Percentiles rank a stretch among this genome's conserved stretches.
phyloP scores from a whole-genome alignment of 2,888 invertebrate genomes.

The Ophion obscuratus region DNA sequence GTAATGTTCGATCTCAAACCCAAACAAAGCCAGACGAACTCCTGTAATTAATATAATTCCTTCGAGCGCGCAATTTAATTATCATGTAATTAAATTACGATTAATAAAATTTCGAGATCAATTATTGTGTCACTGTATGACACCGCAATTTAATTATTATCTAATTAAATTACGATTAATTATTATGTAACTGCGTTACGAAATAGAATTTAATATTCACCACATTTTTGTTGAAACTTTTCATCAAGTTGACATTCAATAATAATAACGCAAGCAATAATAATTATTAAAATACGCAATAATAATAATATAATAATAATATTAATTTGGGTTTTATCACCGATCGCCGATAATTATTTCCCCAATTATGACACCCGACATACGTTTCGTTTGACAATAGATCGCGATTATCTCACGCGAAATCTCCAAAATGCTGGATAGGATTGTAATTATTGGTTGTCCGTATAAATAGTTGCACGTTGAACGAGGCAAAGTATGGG shows the following conservation, averaged over 20 bases:
- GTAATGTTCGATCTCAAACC: no score
- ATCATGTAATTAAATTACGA: neutral
- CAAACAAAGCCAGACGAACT: no score
- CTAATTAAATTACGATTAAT: no score
- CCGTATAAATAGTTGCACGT: constrained; percentile 31
- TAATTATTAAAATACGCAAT: neutral
- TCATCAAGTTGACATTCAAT: no score
- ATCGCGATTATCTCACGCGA: neutral
- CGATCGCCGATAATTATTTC: neutral
- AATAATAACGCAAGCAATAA: no score
- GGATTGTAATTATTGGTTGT: constrained; percentile 21
- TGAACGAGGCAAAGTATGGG: constrained; percentile 7
- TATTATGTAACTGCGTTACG: neutral
- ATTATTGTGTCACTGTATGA: neutral
- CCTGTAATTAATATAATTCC: neutral
- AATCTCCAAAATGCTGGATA: neutral
- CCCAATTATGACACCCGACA: no score
- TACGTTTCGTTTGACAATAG: neutral
- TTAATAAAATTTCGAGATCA: neutral
- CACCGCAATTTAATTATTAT: neutral
- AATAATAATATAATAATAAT: neutral
- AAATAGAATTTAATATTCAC: neutral
- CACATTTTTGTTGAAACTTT: no score
- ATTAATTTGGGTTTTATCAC: neutral
- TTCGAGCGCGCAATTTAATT: neutral